Conservation (phyloP, 92 coral and sea anemone species). For the Porites divaricata region DNA sequence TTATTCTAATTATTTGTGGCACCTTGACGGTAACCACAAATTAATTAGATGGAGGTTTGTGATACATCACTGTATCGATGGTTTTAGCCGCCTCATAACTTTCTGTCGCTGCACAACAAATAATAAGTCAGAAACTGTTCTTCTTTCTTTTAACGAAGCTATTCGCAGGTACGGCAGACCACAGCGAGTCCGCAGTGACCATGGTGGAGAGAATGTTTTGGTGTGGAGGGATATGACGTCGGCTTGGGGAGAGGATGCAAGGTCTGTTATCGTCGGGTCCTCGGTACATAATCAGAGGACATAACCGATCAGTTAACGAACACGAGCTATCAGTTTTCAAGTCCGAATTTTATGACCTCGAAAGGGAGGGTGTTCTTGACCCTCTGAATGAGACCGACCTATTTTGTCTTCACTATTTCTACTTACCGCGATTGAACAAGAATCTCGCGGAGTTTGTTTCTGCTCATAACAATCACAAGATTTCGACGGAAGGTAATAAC, state of each 20-base stretch:
- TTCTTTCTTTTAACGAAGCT: constrained; percentile 13
- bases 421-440: constrained; percentile 52
- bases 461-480: constrained; percentile 60
- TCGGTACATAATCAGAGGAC: constrained; percentile 64
- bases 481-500: constrained; percentile 44
- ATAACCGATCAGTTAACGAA: constrained; percentile 41
- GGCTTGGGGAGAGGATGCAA: constrained; percentile 53
- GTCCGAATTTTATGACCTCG: constrained; percentile 50
- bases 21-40: constrained; percentile 15
- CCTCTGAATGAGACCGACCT: constrained; percentile 53
- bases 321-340: constrained; percentile 54
- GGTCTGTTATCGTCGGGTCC: constrained; percentile 45
- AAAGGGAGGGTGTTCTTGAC: constrained; percentile 56
- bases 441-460: constrained; percentile 45
- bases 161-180: constrained; percentile 25
- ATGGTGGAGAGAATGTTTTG: constrained; percentile 69
- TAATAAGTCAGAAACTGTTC: constrained; percentile 22
- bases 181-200: constrained; percentile 49
- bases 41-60: constrained; percentile 24
- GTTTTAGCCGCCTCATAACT: constrained; percentile 15
- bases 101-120: constrained; percentile 26
- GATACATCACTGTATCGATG: constrained; percentile 27
- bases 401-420: constrained; percentile 51
- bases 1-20: constrained; percentile 15
- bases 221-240: constrained; percentile 55